A percentile compares a stretch with the other conserved stretches of the same genome.
phyloP scores from a whole-genome alignment of 2,113 vertebrate species.

The Bos javanicus region DNA sequence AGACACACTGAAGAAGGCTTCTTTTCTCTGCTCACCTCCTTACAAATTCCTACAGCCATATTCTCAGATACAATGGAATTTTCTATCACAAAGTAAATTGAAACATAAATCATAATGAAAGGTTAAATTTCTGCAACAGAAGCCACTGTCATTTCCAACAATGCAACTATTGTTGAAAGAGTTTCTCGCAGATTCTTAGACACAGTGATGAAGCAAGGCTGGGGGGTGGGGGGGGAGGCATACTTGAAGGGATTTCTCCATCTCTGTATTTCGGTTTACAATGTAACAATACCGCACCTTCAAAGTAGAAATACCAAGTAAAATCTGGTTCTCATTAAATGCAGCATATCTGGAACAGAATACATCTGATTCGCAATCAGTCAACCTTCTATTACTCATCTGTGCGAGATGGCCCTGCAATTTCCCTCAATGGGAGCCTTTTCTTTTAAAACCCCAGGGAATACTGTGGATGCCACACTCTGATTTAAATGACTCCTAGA shows the following conservation, averaged over 20 bases:
- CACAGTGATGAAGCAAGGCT: constrained; percentile 15
- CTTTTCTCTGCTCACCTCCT: constrained; percentile 38
- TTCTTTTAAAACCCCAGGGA: constrained; percentile 46
- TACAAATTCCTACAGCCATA: constrained; percentile 23
- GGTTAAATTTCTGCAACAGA: constrained; percentile 51
- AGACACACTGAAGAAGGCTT: background rate
- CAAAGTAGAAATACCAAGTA: constrained; percentile 51
- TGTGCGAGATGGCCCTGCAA: constrained; percentile 20
- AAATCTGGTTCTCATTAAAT: constrained; percentile 62
- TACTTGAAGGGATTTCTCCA: constrained; percentile 50
- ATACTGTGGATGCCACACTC: constrained; percentile 20
- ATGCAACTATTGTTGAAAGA: constrained; percentile 51
- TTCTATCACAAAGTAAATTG: constrained; percentile 38
- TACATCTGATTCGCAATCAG: constrained; percentile 40
- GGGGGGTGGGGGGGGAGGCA: background rate
- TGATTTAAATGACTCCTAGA: constrained; percentile 46
- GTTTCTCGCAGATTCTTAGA: constrained; percentile 29
- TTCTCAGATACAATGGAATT: constrained; percentile 39
- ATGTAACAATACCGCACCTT: constrained; percentile 54
- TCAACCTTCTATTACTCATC: constrained; percentile 55
- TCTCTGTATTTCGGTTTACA: constrained; percentile 27
- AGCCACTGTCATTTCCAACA: constrained; percentile 58
- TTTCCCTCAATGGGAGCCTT: constrained; percentile 53
- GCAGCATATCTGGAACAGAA: constrained; percentile 41
- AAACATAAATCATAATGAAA: constrained; percentile 55